phyloP scores from a whole-genome alignment of 2,888 invertebrate genomes.

The Osmoderma eremita region DNA sequence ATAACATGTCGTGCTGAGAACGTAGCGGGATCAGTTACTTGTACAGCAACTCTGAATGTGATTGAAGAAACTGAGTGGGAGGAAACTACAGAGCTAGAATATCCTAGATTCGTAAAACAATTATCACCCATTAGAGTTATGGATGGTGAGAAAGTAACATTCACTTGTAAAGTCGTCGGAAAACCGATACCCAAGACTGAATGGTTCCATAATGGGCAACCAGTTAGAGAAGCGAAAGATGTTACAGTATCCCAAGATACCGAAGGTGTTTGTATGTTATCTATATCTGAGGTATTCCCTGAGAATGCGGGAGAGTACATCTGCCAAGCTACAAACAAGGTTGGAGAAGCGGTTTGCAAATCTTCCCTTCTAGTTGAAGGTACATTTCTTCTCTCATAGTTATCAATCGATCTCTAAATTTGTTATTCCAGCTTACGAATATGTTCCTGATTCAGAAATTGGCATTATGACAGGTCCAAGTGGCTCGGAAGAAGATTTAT shows the following conservation, averaged over 20 bases:
- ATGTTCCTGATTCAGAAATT: conserved; percentile 87
- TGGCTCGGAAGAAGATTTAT: conserved; percentile 84
- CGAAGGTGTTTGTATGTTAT: conserved; percentile 82
- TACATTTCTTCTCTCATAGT: conserved; percentile 58
- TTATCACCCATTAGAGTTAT: conserved; percentile 81
- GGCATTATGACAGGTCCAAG: conserved; percentile 71
- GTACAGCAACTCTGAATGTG: conserved; percentile 77
- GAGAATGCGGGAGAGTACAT: conserved; percentile 90
- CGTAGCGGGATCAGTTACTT: conserved; percentile 88
- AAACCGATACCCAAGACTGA: conserved; percentile 82
- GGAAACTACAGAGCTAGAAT: conserved; percentile 70
- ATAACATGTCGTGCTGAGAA: conserved; percentile 92
- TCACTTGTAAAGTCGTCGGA: conserved; percentile 79
- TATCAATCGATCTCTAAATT: background rate
- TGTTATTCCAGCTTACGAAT: conserved; percentile 84
- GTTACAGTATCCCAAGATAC: conserved; percentile 78
- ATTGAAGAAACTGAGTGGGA: conserved; percentile 69
- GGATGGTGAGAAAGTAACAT: conserved; percentile 87
- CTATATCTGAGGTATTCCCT: conserved; percentile 87
- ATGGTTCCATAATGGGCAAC: conserved; percentile 81
- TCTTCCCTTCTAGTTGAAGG: conserved; percentile 85
- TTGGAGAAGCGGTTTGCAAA: conserved; percentile 83
- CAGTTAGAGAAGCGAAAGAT: conserved; percentile 80
- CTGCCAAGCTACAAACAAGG: conserved; percentile 83
- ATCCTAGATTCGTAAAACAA: conserved; percentile 81